Percentiles rank a stretch among this genome's conserved stretches.
Conservation (phyloP, 2,113 vertebrate species). For the Sardina pilchardus region DNA sequence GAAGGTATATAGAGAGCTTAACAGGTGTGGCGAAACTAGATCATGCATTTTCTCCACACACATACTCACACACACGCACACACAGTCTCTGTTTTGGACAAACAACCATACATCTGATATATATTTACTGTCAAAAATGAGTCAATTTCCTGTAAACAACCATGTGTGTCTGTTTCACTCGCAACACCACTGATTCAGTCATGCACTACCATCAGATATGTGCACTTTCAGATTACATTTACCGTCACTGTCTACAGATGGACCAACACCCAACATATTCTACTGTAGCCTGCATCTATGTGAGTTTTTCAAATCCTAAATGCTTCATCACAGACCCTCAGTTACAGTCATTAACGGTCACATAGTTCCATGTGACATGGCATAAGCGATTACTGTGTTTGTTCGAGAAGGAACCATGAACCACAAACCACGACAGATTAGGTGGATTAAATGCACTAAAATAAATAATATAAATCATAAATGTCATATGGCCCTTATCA, state of each 20-base stretch:
- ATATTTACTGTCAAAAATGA: neutral
- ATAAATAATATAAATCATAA: neutral
- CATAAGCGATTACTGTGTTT: neutral
- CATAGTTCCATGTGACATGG: neutral
- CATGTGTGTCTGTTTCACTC: neutral
- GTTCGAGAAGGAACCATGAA: neutral
- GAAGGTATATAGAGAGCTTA: no score
- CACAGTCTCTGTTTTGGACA: neutral
- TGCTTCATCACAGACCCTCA: neutral
- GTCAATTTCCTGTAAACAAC: constrained; percentile 4
- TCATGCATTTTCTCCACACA: neutral
- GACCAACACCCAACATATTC: neutral
- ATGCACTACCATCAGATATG: neutral
- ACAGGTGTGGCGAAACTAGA: no score
- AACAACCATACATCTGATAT: neutral
- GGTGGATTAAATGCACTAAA: neutral
- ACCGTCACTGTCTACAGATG: neutral
- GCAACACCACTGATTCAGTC: neutral
- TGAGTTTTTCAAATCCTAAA: neutral
- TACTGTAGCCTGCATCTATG: neutral
- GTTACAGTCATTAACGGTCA: neutral
- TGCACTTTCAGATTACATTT: neutral
- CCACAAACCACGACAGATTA: neutral
- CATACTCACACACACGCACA: no score
- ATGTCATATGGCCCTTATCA: no score